Percentiles rank a stretch among this genome's conserved stretches.
phyloP scores from a whole-genome alignment of 2,888 invertebrate genomes.

The Torymus auratus region DNA sequence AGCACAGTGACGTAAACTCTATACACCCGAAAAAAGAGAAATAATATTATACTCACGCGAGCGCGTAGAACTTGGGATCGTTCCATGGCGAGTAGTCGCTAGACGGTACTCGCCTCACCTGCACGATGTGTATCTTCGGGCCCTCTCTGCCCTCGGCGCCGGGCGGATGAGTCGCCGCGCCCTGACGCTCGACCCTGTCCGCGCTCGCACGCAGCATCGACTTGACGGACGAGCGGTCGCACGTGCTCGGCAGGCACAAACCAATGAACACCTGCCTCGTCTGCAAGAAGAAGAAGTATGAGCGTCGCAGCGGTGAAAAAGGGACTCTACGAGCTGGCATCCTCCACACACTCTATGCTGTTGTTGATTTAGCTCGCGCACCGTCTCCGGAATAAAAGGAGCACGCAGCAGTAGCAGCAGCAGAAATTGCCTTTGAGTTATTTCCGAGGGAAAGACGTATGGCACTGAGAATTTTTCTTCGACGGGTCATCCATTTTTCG shows the following conservation, averaged over 20 bases:
- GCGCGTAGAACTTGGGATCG: slow-evolving; percentile 84
- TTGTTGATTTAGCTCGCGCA: too few relatives aligned
- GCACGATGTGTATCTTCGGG: slow-evolving; percentile 80
- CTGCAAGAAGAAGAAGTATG: slow-evolving; percentile 73
- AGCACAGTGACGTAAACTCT: not conserved
- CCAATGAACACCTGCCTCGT: slow-evolving; percentile 84
- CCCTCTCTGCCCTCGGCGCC: slow-evolving; percentile 61
- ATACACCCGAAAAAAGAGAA: too few relatives aligned
- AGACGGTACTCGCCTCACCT: slow-evolving; percentile 84
- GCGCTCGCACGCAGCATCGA: slow-evolving; percentile 74
- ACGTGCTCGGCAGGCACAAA: slow-evolving; percentile 85
- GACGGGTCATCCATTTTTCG: too few relatives aligned
- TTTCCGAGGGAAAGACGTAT: too few relatives aligned
- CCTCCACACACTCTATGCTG: too few relatives aligned
- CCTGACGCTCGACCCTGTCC: slow-evolving; percentile 73
- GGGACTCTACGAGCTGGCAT: too few relatives aligned
- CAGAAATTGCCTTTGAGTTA: too few relatives aligned
- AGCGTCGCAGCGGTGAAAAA: too few relatives aligned
- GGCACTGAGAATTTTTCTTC: not conserved
- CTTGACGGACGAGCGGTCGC: slow-evolving; percentile 76
- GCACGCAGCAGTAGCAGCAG: too few relatives aligned
- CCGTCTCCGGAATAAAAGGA: too few relatives aligned
- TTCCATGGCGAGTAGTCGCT: slow-evolving; percentile 81
- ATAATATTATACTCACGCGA: slow-evolving; percentile 80
- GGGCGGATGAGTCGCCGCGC: slow-evolving; percentile 78